A percentile compares a stretch with the other conserved stretches of the same genome.
Evolutionary conservation across 2,113 vertebrate species (phyloP).

Genomic region (Varanus salvator): DNA sequence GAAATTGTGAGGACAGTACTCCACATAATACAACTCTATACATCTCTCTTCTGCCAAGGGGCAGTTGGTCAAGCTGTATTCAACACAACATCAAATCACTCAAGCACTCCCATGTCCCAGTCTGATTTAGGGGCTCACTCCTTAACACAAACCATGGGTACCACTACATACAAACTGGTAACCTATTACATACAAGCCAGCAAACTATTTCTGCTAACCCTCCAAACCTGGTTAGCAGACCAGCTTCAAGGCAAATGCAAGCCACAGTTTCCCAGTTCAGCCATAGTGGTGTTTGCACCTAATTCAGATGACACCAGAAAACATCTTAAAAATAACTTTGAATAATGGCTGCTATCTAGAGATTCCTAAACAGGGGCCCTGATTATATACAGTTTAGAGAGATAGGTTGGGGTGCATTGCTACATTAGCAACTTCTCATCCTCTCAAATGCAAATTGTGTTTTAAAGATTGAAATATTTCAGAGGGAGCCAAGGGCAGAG

Average conservation of each 20-base stretch:
- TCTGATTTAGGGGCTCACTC: neutral
- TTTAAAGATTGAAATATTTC: neutral
- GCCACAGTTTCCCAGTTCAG: neutral
- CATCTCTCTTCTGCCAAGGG: neutral
- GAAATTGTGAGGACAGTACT: neutral
- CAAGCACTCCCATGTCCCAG: neutral
- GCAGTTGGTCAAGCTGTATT: neutral
- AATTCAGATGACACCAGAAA: neutral
- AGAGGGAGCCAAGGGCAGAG: neutral
- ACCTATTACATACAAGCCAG: neutral
- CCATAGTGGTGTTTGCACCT: neutral
- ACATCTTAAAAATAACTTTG: too few relatives aligned
- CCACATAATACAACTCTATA: neutral
- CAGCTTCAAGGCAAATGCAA: neutral
- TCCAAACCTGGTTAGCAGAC: too few relatives aligned
- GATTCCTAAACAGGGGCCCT: neutral
- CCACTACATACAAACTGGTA: neutral
- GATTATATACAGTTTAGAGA: neutral
- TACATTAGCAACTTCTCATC: neutral
- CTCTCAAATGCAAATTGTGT: neutral
- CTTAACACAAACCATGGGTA: neutral
- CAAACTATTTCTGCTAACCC: too few relatives aligned
- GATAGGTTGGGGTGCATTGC: neutral
- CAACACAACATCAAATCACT: neutral
- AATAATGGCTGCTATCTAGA: neutral